Conservation (phyloP, 2,113 vertebrate species). For the Perca flavescens region DNA sequence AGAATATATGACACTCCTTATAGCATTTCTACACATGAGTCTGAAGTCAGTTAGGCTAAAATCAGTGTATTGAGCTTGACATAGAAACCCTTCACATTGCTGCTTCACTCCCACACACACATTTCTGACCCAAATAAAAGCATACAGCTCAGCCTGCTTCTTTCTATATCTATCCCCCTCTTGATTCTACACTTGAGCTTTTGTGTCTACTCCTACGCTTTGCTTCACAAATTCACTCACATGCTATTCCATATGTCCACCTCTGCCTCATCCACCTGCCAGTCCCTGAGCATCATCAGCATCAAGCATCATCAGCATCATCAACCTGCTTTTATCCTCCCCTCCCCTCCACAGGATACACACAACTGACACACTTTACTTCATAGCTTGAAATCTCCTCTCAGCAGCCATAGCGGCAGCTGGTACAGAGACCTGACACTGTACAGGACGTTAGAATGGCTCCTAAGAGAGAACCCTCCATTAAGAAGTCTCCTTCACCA, state of each 20-base stretch:
- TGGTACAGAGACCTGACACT: constrained; percentile 20
- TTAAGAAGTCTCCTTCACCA: constrained; percentile 82
- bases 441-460: constrained; percentile 68
- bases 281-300: constrained; percentile 64
- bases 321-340: constrained; percentile 21
- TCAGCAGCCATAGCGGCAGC: constrained; percentile 24
- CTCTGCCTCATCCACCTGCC: constrained; percentile 62
- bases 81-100: constrained; percentile 25
- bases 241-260: constrained; percentile 47
- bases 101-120: constrained; percentile 14
- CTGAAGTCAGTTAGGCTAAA: background rate
- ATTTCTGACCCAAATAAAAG: constrained; percentile 74
- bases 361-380: constrained; percentile 66
- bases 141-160: constrained; percentile 31
- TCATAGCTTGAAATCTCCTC: constrained; percentile 37
- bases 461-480: constrained; percentile 83
- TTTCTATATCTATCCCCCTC: constrained; percentile 43
- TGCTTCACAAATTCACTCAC: constrained; percentile 42
- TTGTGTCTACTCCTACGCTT: constrained; percentile 43
- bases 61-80: constrained; percentile 28
- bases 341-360: constrained; percentile 24
- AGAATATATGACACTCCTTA: background rate
- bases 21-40: background rate
- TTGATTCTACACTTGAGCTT: constrained; percentile 44
- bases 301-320: constrained; percentile 64